These are phyloP conservation scores for Eidolon helvum DNA, from an alignment of 2,113 vertebrate species.

Conservation along the genomic window DNA sequence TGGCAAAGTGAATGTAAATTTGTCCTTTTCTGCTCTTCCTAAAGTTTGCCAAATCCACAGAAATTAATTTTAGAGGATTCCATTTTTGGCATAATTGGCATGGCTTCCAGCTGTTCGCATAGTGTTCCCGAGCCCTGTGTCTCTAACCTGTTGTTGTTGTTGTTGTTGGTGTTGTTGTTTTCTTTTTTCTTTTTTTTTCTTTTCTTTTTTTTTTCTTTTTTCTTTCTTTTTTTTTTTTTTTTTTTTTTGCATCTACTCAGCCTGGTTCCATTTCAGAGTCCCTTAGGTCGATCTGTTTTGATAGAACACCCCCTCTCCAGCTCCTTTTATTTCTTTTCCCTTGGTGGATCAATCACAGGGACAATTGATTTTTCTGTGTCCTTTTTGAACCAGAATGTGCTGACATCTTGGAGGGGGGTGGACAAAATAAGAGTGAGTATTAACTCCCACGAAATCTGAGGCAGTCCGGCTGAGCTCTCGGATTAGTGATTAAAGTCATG, in stretches of 20 bases:
- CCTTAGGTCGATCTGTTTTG: slow-evolving; percentile 17
- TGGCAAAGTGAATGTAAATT: slow-evolving; percentile 63
- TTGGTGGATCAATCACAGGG: not conserved
- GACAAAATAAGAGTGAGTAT: not conserved
- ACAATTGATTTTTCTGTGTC: slow-evolving; percentile 38
- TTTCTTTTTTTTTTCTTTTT: not conserved
- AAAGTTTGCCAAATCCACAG: slow-evolving; percentile 69
- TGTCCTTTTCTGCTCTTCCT: slow-evolving; percentile 55
- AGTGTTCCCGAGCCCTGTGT: not conserved
- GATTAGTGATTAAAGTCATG: not conserved
- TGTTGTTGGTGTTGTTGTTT: too few relatives aligned
- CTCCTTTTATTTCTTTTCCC: not conserved
- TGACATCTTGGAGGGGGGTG: not conserved
- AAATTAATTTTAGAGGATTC: slow-evolving; percentile 72
- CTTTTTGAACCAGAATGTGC: slow-evolving; percentile 31
- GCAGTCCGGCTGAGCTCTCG: not conserved
- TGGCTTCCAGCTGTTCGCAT: slow-evolving; percentile 51
- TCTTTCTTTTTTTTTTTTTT: not conserved
- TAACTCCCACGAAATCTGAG: not conserved
- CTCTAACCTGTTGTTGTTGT: not conserved
- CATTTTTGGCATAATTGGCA: slow-evolving; percentile 58
- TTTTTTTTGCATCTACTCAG: not conserved
- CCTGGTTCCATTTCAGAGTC: not conserved
- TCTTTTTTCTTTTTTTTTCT: not conserved
- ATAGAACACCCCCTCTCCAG: fast-evolving